Percentiles rank a stretch among this genome's conserved stretches.
Conservation (phyloP, 2,888 invertebrate species). For the Hydrotaea cyrtoneurina region DNA sequence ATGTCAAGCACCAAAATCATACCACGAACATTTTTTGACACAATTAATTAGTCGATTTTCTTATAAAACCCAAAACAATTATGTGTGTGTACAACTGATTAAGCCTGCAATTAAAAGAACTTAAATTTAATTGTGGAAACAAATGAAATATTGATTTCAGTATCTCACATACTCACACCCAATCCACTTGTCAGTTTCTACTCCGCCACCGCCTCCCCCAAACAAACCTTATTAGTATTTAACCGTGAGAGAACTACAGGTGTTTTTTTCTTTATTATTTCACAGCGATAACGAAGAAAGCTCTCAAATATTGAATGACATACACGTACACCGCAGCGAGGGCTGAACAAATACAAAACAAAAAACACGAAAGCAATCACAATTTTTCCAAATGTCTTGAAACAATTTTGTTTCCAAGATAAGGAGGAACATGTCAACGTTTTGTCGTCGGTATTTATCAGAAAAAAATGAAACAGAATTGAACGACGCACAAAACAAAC, state of each 20-base stretch:
- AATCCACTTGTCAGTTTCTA: too few species aligned
- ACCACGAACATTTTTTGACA: too few species aligned
- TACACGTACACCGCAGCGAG: neutral
- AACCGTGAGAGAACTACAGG: neutral
- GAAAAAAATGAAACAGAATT: neutral
- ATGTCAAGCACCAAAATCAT: too few species aligned
- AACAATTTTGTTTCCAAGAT: conserved; percentile 9
- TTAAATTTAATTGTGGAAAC: neutral
- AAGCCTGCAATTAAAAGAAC: neutral
- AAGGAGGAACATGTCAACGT: conserved; percentile 12
- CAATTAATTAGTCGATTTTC: too few species aligned
- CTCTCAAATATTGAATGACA: conserved; percentile 5
- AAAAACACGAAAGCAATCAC: conserved; percentile 7
- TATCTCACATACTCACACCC: neutral
- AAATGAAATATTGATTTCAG: conserved; percentile 12
- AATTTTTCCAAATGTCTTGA: conserved; percentile 17
- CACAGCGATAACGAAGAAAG: neutral
- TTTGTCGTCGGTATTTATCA: conserved; percentile 9
- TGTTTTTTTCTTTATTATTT: conserved; percentile 13
- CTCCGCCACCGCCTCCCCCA: too few species aligned
- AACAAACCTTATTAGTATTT: neutral
- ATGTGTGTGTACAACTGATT: neutral
- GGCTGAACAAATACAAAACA: conserved; percentile 18
- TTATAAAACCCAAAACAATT: too few species aligned
- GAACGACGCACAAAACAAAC: conserved; percentile 1